A percentile compares a stretch with the other conserved stretches of the same genome.
Evolutionary conservation across 2,797 vertebrate genomes (phyloP).

Genomic region (Stomatorhinus walkeri): DNA sequence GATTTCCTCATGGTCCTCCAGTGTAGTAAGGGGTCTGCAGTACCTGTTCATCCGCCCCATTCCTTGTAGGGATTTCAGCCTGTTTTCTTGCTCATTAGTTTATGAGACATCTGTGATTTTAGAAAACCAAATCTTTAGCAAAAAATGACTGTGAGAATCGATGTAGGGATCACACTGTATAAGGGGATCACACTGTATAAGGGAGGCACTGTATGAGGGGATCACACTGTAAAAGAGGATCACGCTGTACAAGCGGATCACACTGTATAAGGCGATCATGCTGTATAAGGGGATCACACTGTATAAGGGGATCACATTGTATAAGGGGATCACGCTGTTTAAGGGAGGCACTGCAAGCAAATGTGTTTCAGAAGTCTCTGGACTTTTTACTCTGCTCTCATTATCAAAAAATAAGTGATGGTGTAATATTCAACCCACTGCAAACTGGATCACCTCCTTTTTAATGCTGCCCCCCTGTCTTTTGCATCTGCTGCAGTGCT

Average conservation of each 20-base stretch:
- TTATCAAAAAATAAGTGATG: not conserved
- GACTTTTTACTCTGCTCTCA: not conserved
- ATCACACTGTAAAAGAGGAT: not conserved
- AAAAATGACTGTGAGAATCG: not conserved
- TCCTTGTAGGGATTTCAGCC: not conserved
- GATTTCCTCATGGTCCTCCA: not conserved
- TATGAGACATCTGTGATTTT: not conserved
- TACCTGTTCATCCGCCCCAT: not conserved
- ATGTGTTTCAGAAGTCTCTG: not conserved
- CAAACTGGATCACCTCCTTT: not conserved
- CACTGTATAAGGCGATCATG: no score
- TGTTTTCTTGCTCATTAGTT: not conserved
- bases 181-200: not conserved
- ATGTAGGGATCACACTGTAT: not conserved
- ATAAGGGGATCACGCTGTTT: not conserved
- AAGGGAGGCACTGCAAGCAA: not conserved
- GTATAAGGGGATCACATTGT: not conserved
- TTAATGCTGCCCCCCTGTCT: not conserved
- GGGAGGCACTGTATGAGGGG: no score
- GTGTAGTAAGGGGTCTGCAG: not conserved
- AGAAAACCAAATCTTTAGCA: not conserved
- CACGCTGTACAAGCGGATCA: not conserved
- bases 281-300: not conserved
- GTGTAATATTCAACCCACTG: not conserved
- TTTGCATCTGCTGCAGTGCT: not conserved